A percentile compares a stretch with the other conserved stretches of the same genome.
These are phyloP conservation scores for Dasysyrphus albostriatus DNA, from an alignment of 2,888 invertebrate species.

Conservation along the genomic window DNA sequence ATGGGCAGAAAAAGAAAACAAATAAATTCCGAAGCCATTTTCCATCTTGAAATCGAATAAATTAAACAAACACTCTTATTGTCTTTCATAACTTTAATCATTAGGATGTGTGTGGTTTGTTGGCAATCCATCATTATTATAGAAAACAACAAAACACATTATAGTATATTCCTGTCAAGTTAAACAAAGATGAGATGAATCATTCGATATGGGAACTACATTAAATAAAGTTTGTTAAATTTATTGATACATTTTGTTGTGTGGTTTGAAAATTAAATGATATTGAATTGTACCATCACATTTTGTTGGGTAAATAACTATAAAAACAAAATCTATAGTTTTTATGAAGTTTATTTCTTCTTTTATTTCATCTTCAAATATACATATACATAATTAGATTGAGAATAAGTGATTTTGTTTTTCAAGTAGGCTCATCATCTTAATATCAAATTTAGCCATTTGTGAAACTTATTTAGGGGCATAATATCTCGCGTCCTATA, in stretches of 20 bases:
- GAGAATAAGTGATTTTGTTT: slow-evolving; percentile 23
- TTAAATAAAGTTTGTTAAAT: slow-evolving; percentile 23
- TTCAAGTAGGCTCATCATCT: slow-evolving; percentile 10
- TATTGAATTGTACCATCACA: slow-evolving; percentile 36
- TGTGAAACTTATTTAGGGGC: background rate
- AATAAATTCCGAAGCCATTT: slow-evolving; percentile 35
- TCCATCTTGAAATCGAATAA: slow-evolving; percentile 61
- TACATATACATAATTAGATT: slow-evolving; percentile 4
- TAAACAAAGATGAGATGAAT: slow-evolving; percentile 55
- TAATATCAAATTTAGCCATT: slow-evolving; percentile 1
- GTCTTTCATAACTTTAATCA: slow-evolving; percentile 58
- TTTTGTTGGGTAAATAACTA: slow-evolving; percentile 47
- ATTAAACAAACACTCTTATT: slow-evolving; percentile 66
- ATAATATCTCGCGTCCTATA: background rate
- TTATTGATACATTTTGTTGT: slow-evolving; percentile 28
- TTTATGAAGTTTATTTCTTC: slow-evolving; percentile 4
- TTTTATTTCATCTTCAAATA: slow-evolving; percentile 4
- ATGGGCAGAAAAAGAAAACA: slow-evolving; percentile 28
- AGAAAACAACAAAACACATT: background rate
- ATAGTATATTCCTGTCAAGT: background rate
- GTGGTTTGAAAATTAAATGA: slow-evolving; percentile 29
- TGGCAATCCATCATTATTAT: slow-evolving; percentile 23
- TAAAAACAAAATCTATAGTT: slow-evolving; percentile 9
- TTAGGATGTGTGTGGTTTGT: slow-evolving; percentile 22
- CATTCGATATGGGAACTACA: slow-evolving; percentile 31